phyloP scores from a whole-genome alignment of 1,140 invertebrate species.

The Drosophila pruinosa region DNA sequence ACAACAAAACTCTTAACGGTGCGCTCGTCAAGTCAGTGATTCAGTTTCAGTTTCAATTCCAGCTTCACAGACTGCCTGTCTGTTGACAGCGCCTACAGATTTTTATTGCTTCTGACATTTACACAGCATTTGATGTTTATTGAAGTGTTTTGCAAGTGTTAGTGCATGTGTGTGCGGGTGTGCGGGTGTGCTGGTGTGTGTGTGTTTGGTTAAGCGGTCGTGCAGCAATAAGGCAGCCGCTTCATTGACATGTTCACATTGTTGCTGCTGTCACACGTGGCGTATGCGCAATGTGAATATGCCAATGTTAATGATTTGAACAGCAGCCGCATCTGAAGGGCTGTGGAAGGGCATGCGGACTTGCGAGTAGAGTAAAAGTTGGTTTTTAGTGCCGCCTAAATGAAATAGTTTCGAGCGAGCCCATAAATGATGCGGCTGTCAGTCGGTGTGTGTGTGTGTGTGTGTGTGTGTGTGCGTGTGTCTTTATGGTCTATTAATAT shows the following conservation, averaged over 20 bases:
- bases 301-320: slow-evolving; percentile 49
- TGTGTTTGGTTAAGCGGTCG: slow-evolving; percentile 38
- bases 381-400: slow-evolving; percentile 38
- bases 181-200: slow-evolving; percentile 1
- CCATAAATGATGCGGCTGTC: slow-evolving; percentile 32
- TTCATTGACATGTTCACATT: slow-evolving; percentile 31
- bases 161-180: slow-evolving; percentile 8
- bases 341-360: too few species aligned
- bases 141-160: slow-evolving; percentile 11
- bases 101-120: slow-evolving; percentile 61
- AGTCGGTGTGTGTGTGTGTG: not conserved
- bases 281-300: slow-evolving; percentile 44
- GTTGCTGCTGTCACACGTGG: slow-evolving; percentile 43
- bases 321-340: slow-evolving; percentile 4
- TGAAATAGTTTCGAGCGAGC: slow-evolving; percentile 41
- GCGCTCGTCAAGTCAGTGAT: slow-evolving; percentile 45
- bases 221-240: slow-evolving; percentile 33
- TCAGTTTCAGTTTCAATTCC: slow-evolving; percentile 32
- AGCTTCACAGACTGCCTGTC: slow-evolving; percentile 9
- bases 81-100: slow-evolving; percentile 43
- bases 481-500: slow-evolving; percentile 58
- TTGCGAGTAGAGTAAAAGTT: not conserved
- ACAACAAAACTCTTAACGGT: slow-evolving; percentile 45
- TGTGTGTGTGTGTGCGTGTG: slow-evolving; percentile 1
- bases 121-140: slow-evolving; percentile 58